Evolutionary conservation across 2,888 invertebrate genomes (phyloP), one percentile per base, ranked within the genome.

Genomic region (Pseudolycoriella hygida): DNA sequence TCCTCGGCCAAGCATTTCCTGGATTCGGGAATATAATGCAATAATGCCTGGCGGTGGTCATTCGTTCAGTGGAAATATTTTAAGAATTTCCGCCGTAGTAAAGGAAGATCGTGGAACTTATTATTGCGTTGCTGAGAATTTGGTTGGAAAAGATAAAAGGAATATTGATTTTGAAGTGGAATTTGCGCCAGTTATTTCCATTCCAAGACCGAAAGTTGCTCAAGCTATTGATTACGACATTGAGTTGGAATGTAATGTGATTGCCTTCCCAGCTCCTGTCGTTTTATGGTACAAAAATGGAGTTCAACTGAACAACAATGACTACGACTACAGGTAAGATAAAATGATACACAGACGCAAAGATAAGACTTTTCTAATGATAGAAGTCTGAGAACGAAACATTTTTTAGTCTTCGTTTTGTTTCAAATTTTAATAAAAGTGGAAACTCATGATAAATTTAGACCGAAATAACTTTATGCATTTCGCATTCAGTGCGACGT

Each of bases 1-100:
- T 58, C 87, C 87, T 1, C 73, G 74, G 53, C 85, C 86, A 1
- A 72, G 71, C 44, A 67, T 78, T 14, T 69, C 70, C 1, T 81
- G 81, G 81, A 71, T 74, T 48, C 74, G 73, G 40, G 70, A 74
- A 64, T 74, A 76, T 40, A 73, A 81, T 50, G 71, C 69, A 8
- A 57, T 65, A 11, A 58, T 66, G 59, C 64, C 66, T 0, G 55
- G 54, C 3, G 64, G 64, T 1, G 64, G 64, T 3, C 55, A 56
- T 39, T 40, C 46, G 17, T 48, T n/a, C 32, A 52, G 55, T 17
- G 65, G 63, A 3, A 58, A 56, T 8, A 56, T 55, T 5, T 46
- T 64, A 5, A 55, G 55, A 43, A 59, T 65, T 12, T 56, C 55
- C 15, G 43, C 56, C 3, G 58, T 57, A 17, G 60, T 62, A 52